A percentile compares a stretch with the other conserved stretches of the same genome.
Conservation (phyloP, 2,113 vertebrate genomes). For the Apus apus region DNA sequence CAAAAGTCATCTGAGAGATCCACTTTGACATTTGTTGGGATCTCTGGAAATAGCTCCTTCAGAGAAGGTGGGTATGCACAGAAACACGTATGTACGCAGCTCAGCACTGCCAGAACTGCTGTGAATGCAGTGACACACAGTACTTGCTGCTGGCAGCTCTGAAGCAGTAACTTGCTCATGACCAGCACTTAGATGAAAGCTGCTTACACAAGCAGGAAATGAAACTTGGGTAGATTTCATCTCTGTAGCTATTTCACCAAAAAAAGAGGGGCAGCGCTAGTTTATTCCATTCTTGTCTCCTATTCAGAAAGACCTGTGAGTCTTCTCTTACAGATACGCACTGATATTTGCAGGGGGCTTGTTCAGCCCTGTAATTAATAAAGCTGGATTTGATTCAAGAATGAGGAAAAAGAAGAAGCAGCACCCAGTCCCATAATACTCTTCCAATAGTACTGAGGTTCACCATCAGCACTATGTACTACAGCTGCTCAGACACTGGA, state of each 20-base stretch:
- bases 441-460: neutral
- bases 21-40: neutral
- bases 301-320: neutral
- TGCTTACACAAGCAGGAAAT: neutral
- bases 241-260: neutral
- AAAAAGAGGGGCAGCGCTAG: neutral
- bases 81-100: neutral
- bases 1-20: neutral
- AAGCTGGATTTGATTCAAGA: conserved; percentile 11
- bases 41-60: conserved; percentile 12
- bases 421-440: neutral
- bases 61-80: neutral
- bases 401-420: neutral
- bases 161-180: neutral
- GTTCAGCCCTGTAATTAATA: neutral
- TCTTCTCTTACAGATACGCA: neutral
- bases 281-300: neutral
- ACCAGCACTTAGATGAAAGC: neutral
- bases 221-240: neutral
- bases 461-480: neutral
- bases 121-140: neutral
- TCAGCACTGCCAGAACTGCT: neutral
- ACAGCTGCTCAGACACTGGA: neutral
- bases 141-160: neutral
- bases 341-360: neutral